Evolutionary conservation across 2,888 invertebrate species (phyloP).

Genomic region (Heliconius cydno): DNA sequence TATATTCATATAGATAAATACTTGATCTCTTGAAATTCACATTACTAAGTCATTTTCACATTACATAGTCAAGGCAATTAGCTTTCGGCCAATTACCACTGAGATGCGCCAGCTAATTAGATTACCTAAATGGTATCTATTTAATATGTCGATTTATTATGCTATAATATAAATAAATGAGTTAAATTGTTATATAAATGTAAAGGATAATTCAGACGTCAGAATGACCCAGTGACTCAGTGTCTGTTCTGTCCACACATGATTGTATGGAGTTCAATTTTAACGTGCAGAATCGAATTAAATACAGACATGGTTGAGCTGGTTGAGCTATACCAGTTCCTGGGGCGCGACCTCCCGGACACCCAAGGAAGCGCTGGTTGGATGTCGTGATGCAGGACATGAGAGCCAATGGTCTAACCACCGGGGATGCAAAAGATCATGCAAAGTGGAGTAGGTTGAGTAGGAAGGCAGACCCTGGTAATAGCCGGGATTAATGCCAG

Average conservation of each 20-base stretch:
- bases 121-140: conserved; percentile 21
- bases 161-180: background rate
- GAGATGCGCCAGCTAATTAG: conserved; percentile 21
- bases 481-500: no score
- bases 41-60: conserved; percentile 20
- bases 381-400: no score
- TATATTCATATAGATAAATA: conserved; percentile 24
- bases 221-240: background rate
- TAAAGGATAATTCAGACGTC: background rate
- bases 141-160: conserved; percentile 23
- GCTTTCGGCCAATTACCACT: conserved; percentile 20
- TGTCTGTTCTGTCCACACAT: background rate
- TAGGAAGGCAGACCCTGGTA: no score
- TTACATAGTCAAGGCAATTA: conserved; percentile 19
- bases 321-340: no score
- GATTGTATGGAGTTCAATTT: no score
- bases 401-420: no score
- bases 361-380: no score
- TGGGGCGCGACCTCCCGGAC: no score
- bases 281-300: no score
- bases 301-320: no score
- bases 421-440: no score
- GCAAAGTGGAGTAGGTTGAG: no score
- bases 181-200: background rate
- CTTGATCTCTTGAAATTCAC: conserved; percentile 10